Percentiles rank a stretch among this genome's conserved stretches.
These are phyloP conservation scores for Xiphophorus birchmanni DNA, from an alignment of 2,797 vertebrate species.

Conservation along the genomic window DNA sequence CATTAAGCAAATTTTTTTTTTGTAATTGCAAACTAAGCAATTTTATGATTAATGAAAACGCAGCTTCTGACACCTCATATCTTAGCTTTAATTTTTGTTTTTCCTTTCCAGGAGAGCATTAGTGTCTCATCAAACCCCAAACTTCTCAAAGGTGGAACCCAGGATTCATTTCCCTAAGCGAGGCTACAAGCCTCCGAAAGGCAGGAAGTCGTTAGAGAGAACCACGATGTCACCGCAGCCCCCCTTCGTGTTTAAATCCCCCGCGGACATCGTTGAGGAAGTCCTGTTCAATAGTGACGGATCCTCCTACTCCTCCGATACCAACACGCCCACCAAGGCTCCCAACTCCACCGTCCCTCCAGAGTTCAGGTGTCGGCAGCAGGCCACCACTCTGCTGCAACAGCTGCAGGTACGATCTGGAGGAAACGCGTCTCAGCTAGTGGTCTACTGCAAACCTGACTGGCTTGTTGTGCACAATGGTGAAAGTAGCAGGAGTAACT, in stretches of 20 bases:
- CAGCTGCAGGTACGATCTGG: conserved; percentile 88
- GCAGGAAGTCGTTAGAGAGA: conserved; percentile 50
- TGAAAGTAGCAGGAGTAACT: neutral
- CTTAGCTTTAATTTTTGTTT: conserved; percentile 3
- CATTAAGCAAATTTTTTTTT: no score
- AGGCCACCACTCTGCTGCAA: conserved; percentile 86
- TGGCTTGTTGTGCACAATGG: neutral
- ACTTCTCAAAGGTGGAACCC: conserved; percentile 92
- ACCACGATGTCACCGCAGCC: conserved; percentile 15
- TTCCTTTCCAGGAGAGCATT: conserved; percentile 70
- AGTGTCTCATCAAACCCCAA: conserved; percentile 84
- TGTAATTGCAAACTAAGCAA: no score
- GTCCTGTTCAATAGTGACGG: conserved; percentile 82
- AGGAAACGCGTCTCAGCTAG: neutral
- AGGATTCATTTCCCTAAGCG: conserved; percentile 85
- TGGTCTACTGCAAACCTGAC: neutral
- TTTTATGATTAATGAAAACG: no score
- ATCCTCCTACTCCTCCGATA: conserved; percentile 5
- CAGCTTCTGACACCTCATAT: neutral
- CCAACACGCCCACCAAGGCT: conserved; percentile 9
- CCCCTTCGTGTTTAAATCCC: conserved; percentile 86
- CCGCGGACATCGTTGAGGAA: conserved; percentile 89
- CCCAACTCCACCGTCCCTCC: conserved; percentile 71
- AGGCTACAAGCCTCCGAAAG: conserved; percentile 86
- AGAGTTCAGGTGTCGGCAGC: conserved; percentile 83